These are phyloP conservation scores for Dinomys branickii DNA, from an alignment of 2,113 vertebrate genomes.

Conservation along the genomic window DNA sequence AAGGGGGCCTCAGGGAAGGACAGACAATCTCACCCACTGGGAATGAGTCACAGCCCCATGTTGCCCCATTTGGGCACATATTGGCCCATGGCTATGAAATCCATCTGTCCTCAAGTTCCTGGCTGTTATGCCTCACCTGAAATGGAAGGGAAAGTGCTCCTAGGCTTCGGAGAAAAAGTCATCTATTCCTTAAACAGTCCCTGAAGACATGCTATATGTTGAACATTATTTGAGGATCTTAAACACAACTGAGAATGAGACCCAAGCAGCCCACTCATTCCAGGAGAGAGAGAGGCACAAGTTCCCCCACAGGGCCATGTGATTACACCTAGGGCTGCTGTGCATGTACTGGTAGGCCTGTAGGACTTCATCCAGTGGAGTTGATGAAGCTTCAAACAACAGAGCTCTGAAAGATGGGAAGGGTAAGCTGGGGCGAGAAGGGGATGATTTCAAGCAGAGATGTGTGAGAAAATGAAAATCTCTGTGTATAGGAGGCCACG, in stretches of 20 bases:
- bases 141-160: background rate
- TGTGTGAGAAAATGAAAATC: background rate
- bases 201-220: background rate
- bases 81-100: fast-evolving
- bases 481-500: background rate
- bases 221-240: background rate
- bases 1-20: background rate
- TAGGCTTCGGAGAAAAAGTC: background rate
- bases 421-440: background rate
- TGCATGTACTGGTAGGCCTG: background rate
- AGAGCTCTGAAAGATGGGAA: background rate
- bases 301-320: fast-evolving
- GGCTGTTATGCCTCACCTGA: background rate
- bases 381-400: background rate
- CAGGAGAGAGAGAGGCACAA: background rate
- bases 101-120: background rate
- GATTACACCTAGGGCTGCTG: background rate
- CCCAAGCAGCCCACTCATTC: background rate
- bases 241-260: background rate
- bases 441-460: background rate
- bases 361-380: background rate
- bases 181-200: background rate
- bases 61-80: background rate
- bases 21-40: background rate
- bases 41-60: fast-evolving